Evolutionary conservation across 2,113 vertebrate species (phyloP), one percentile per base, ranked within the genome.

Genomic region (Nipponia nippon): DNA sequence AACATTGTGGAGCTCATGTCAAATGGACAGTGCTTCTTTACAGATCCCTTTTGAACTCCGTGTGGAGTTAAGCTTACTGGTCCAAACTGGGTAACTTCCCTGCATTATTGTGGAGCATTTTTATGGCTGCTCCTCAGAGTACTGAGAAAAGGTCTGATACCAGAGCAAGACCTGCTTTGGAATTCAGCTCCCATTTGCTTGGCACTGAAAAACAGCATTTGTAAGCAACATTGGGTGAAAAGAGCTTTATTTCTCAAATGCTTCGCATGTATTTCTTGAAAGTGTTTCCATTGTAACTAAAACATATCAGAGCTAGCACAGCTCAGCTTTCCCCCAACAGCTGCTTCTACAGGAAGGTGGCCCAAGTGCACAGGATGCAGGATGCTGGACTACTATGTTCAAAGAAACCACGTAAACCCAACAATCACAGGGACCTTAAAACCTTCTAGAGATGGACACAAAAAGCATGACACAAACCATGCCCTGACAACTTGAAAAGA

Each of bases 1-100:
- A 97, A 96, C 36, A 91, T 40, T 78, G 77, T 87, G 71, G 71
- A n/a, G 65, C 78, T 96, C 58, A 67, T 66, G 67, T 90, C 80
- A 93, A 97, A 34, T 36, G 59, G 50, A 65, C 83, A 95, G 65
- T 47, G 30, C 44, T 95, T 89, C 86, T 77, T 90, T 81, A 75
- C 87, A 87, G 59, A 66, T 90, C 44, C 56, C 26, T 66, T 75
- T 46, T 47, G 34, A 96, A 96, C 66, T 82, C 87, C 59, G 17
- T 13, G 50, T 90, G 42, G 76, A 87, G 49, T 77, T 95, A 85
- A 82, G 19, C 46, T 75, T 58, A 65, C 59, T 75, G 52, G 26
- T 76, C 30, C 62, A 79, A 76, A 49, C 18, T 47, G 42, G 19
- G 50, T 71, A 56, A 89, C 23, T 81, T 93, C 44, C 34, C 55